A percentile compares a stretch with the other conserved stretches of the same genome.
phyloP scores from a whole-genome alignment of 2,797 vertebrate genomes.

The Periophthalmus magnuspinnatus region DNA sequence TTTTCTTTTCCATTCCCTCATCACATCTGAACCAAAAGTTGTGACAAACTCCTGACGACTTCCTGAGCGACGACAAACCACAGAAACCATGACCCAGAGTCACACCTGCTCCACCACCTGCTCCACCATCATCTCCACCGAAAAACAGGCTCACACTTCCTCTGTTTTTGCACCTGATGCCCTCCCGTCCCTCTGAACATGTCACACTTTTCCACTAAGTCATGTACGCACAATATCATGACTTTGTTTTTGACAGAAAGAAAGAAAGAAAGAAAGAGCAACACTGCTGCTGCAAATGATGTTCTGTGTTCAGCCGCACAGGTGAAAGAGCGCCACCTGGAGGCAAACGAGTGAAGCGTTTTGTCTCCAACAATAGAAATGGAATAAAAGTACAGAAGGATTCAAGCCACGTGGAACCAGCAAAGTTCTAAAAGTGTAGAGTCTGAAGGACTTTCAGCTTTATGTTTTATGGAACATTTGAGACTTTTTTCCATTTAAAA shows the following conservation, averaged over 20 bases:
- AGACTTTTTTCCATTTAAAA: too few relatives aligned
- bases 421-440: too few relatives aligned
- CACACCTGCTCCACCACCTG: slow-evolving; percentile 76
- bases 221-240: background rate
- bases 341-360: slow-evolving; percentile 7
- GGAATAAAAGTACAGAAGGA: background rate
- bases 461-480: too few relatives aligned
- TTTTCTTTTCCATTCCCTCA: slow-evolving; percentile 14
- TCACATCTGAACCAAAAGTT: slow-evolving; percentile 25
- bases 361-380: background rate
- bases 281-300: background rate
- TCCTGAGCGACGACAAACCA: slow-evolving; percentile 66
- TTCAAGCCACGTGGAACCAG: too few relatives aligned
- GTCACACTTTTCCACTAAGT: slow-evolving; percentile 1
- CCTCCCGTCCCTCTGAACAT: slow-evolving; percentile 1
- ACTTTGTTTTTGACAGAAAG: background rate
- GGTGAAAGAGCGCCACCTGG: slow-evolving; percentile 47
- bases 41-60: slow-evolving; percentile 44
- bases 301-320: background rate
- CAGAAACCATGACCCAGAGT: slow-evolving; percentile 64
- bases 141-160: slow-evolving; percentile 10
- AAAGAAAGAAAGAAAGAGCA: background rate
- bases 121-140: slow-evolving; percentile 14
- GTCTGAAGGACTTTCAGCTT: too few relatives aligned
- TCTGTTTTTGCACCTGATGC: slow-evolving; percentile 40